phyloP scores from a whole-genome alignment of 2,113 vertebrate species.

The Notarius lentiginosus region DNA sequence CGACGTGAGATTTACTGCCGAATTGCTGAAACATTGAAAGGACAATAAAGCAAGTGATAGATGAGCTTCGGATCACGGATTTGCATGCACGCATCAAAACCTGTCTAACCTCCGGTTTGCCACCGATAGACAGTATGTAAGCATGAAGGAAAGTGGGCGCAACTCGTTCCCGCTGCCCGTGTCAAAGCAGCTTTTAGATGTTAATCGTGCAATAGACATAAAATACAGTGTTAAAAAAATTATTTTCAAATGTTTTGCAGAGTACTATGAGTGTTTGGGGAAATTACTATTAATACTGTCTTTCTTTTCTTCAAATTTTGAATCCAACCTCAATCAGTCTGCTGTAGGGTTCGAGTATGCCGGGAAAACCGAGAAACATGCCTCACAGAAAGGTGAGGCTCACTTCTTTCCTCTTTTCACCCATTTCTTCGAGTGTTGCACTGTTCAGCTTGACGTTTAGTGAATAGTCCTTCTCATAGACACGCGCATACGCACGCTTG shows the following conservation, averaged over 20 bases:
- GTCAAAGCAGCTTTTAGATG: no score
- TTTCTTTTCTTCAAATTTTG: neutral
- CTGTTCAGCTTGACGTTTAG: neutral
- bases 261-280: neutral
- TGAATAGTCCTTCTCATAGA: neutral
- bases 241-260: neutral
- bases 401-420: neutral
- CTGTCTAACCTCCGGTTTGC: no score
- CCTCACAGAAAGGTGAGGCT: conserved; percentile 90
- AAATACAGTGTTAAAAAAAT: no score
- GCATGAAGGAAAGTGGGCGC: no score
- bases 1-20: no score
- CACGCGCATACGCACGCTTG: neutral
- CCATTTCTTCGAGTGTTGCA: neutral
- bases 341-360: conserved; percentile 95
- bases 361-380: conserved; percentile 93
- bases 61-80: no score
- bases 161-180: no score
- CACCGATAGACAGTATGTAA: no score
- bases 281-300: neutral
- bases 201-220: no score
- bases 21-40: no score
- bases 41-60: no score
- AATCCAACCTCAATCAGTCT: conserved; percentile 73
- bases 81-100: no score